Evolutionary conservation across 2,113 vertebrate genomes (phyloP), one percentile per base, ranked within the genome.

Genomic region (Microtus oregoni): DNA sequence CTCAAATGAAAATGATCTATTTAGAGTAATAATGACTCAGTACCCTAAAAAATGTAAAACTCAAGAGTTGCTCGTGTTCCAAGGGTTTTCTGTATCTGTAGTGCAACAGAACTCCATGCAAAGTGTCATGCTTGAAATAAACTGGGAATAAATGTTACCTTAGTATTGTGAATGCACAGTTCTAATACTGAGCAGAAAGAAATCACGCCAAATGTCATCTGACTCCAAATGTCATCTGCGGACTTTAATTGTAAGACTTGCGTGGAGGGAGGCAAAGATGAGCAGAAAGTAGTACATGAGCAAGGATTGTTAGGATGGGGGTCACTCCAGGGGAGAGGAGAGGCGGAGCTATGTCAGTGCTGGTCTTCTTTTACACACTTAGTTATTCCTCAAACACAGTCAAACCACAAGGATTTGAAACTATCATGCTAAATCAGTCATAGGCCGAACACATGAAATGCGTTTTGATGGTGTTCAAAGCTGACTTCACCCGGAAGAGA

Each of bases 31-130:
- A 78, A 91, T 96, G 90, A 91, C 10, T 79, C 24, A 73, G 20
- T 94, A 90, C 9, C 76, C 77, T 44, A 82, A 91, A 96, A 96
- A 75, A 63, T 83, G 11, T 68, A 79, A 95, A 86, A 91, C 44
- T 92, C 10, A 58, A 19, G 90, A 65, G 38, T 58, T 86, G 85
- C 20, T 47, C 58, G 1, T 44, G 1, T 50, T 32, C 38, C 44
- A 63, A 73, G 10, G 6, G 20, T 94, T 90, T 79, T 92, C 61
- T 72, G 0, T 52, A n/a, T 38, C 44, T 95, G 88, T 5, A 86
- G 70, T 65, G 12, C 47, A 93, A 32, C 32, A 92, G 11, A 96
- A 55, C 9, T 77, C 17, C n/a, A 55, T 10, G 30, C 17, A 47
- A 68, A 75, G 32, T 68, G 13, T 90, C 22, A 77, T 32, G 5